Evolutionary conservation across 2,888 invertebrate species (phyloP).

Genomic region (Lasioglossum villosulum): DNA sequence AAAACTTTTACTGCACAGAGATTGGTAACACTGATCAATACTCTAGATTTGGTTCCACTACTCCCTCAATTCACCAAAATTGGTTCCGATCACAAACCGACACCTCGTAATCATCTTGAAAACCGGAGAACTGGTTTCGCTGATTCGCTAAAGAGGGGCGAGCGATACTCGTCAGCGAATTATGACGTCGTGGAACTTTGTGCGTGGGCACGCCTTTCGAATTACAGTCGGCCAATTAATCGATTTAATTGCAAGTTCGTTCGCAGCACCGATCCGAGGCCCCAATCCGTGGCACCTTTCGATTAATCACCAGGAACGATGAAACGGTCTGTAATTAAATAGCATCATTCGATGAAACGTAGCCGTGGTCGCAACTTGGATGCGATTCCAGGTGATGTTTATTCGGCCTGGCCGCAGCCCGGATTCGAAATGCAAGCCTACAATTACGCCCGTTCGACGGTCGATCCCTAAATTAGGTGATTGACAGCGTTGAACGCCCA

Average conservation of each 20-base stretch:
- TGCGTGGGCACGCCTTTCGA: conserved; percentile 11
- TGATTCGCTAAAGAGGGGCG: conserved; percentile 18
- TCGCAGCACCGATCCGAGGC: conserved; percentile 19
- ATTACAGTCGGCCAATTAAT: conserved; percentile 31
- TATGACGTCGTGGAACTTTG: conserved; percentile 27
- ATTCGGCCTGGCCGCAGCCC: conserved; percentile 54
- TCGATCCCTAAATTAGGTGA: conserved; percentile 71
- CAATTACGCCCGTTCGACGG: conserved; percentile 62
- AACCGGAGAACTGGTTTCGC: conserved; percentile 20
- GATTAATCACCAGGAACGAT: conserved; percentile 66
- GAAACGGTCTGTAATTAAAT: conserved; percentile 70
- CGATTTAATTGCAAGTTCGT: conserved; percentile 39
- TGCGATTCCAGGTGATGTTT: conserved; percentile 66
- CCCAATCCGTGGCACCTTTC: conserved; percentile 32
- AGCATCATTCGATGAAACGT: conserved; percentile 72
- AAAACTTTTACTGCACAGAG: too few species aligned
- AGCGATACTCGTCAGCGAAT: conserved; percentile 22
- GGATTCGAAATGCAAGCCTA: conserved; percentile 52
- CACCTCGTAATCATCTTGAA: background rate
- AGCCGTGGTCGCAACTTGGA: conserved; percentile 45
- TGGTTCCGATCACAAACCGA: background rate
- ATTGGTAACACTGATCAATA: too few species aligned
- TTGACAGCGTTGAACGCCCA: conserved; percentile 63
- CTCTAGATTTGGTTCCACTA: too few species aligned
- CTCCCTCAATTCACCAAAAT: too few species aligned